Base-by-base conservation (phyloP, 2,797 vertebrate genomes). In the Myotis planiceps region DNA sequence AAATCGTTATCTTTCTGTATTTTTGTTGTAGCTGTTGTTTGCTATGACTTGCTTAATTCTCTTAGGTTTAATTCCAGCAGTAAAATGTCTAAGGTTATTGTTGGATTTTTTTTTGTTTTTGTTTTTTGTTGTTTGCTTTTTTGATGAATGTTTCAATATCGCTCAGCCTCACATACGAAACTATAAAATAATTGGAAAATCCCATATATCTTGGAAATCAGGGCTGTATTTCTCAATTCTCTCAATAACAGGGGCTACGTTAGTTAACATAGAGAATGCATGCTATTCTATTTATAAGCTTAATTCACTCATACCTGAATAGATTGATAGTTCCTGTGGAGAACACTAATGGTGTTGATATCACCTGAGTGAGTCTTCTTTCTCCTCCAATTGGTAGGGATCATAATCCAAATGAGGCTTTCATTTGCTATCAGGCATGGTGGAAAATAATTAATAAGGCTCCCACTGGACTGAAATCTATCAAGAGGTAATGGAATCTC, bases 361-460 rank as follows among this genome's bases (percentile, higher is more conserved):
- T 83, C 71, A 88, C 85, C 81, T 96, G 90, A 96, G 68, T n/a
- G 85, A 97, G 80, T 58, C 89, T 95, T 8, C 25, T 96, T 94
- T 94, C 9, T 94, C 5, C 85, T 97, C 95, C 92, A 92, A 42
- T 63, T 96, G 66, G 53, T 74, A 80, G 69, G 34, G 81, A 90
- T 96, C 93, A 74, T 84, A 60, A 76, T 95, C 95, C 74, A 75
- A 95, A 72, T 82, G 95, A 95, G 76, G 79, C 71, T 98, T 65
- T 93, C 39, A 58, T 95, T 97, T 96, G 87, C 96, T 96, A 45
- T 63, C 45, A 71, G 91, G 45, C 88, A 96, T 88, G 27, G 68
- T 96, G 75, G 93, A 79, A 97, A 97, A 95, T 94, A 97, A 95
- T 97, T 94, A 96, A 96, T 90, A 75, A 76, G 76, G 37, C 68